Base-by-base conservation (phyloP, 2,113 vertebrate genomes). In the Lampris megalopsis region DNA sequence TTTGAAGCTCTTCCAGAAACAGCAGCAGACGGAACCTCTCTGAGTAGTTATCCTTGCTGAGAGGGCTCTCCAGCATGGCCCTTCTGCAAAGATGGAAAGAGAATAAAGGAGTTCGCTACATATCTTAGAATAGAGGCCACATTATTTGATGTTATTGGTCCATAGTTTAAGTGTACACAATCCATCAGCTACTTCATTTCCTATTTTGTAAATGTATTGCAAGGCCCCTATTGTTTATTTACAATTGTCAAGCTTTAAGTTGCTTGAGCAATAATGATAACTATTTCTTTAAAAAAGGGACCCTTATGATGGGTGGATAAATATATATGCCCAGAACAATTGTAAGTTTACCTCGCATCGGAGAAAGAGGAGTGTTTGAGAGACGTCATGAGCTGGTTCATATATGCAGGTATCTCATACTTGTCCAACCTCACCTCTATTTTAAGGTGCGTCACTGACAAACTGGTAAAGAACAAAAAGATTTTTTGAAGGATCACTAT, bases 1-100 rank as follows among this genome's bases (percentile, higher is more conserved):
- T 97, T 90, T 99, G 97, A 54, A 93, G 89, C 83, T 98, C 97
- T 73, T 99, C 98, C 79, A 99, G 90, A 83, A 96, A 92, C 56
- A 99, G 92, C 73, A 98, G 89, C 77, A 96, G 78, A 35, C 93
- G 89, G 76, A 98, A 94, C 75, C 94, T 96, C 75, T 89, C 6
- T 0, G 40, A 2, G 40, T 97, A 98, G 84, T 95, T 96, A 42
- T 63, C 86, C 82, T 92, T 87, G 38, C 79, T 78, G 65, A 99
- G 81, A 1, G 86, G 1, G 1, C 88, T 86, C 66, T 93, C 83
- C 81, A 97, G 88, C 43, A 92, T 7, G 0, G 50, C 72, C 58
- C 92, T 97, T 62, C 64, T 74, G 9, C 0, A 73, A 1, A 69
- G 1, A 11, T 9, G 60, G 49, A 63, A 3, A 52, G 49, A 63